phyloP scores from a whole-genome alignment of 2,113 vertebrate species.

The Numida meleagris region DNA sequence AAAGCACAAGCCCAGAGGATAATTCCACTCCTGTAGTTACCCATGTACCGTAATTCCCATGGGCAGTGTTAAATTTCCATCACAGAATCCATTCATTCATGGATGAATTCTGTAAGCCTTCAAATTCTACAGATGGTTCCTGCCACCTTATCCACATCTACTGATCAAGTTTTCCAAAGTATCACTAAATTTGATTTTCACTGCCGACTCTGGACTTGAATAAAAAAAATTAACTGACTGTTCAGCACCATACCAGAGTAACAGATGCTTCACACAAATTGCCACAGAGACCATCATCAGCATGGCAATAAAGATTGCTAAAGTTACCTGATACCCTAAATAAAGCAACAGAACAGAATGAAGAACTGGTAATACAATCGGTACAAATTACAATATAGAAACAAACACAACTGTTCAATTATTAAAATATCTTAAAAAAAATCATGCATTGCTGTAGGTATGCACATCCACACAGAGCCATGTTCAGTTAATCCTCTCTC shows the following conservation, averaged over 20 bases:
- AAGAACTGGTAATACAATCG: not conserved
- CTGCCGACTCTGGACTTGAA: not conserved
- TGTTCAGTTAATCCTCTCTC: not conserved
- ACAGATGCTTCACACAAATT: not conserved
- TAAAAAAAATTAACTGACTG: not conserved
- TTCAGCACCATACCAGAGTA: not conserved
- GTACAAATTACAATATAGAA: not conserved
- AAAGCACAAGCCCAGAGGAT: not conserved
- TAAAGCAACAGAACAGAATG: not conserved
- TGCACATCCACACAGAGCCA: not conserved
- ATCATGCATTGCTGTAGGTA: not conserved
- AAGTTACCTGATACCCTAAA: not conserved
- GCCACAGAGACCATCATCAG: not conserved
- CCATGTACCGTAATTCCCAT: not conserved
- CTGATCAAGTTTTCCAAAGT: not conserved
- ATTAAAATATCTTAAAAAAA: not conserved
- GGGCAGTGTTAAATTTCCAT: not conserved
- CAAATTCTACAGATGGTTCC: not conserved
- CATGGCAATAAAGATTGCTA: fast-evolving
- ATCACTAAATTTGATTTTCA: not conserved
- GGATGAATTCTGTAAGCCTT: not conserved
- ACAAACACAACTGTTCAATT: not conserved
- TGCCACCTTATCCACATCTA: not conserved
- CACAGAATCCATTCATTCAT: not conserved
- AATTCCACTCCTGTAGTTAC: not conserved